Percentiles rank a stretch among this genome's conserved stretches.
phyloP scores from a whole-genome alignment of 2,888 invertebrate genomes.

The Cremastinae sp. region DNA sequence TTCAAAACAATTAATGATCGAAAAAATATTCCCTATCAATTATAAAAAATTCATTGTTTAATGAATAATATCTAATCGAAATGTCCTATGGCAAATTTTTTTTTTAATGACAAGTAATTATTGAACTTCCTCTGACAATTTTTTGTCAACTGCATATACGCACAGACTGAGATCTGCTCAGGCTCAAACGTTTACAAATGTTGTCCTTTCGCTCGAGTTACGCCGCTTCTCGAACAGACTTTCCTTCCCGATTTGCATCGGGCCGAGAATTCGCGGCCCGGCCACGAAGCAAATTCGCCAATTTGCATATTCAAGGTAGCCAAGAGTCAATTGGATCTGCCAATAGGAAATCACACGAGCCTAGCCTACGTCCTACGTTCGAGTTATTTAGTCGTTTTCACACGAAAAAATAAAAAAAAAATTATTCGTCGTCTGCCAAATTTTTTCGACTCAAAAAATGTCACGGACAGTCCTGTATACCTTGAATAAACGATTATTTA shows the following conservation, averaged over 20 bases:
- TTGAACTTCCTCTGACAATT: no score
- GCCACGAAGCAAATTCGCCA: slow-evolving; percentile 44
- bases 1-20: no score
- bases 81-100: no score
- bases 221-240: not conserved
- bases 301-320: slow-evolving; percentile 51
- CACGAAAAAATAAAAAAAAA: no score
- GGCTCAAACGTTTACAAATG: slow-evolving; percentile 32
- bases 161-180: not conserved
- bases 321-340: slow-evolving; percentile 34
- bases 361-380: slow-evolving; percentile 9
- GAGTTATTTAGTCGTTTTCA: slow-evolving; percentile 25
- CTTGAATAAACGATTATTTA: no score
- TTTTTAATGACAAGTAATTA: no score
- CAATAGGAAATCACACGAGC: not conserved
- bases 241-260: not conserved
- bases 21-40: no score
- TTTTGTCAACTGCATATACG: slow-evolving; percentile 3
- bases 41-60: no score
- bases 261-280: slow-evolving; percentile 29
- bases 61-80: no score
- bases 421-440: no score
- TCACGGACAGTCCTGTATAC: no score
- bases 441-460: no score
- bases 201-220: slow-evolving; percentile 14